Base-by-base conservation (phyloP, 2,888 invertebrate species). In the Hypercompe scribonia region DNA sequence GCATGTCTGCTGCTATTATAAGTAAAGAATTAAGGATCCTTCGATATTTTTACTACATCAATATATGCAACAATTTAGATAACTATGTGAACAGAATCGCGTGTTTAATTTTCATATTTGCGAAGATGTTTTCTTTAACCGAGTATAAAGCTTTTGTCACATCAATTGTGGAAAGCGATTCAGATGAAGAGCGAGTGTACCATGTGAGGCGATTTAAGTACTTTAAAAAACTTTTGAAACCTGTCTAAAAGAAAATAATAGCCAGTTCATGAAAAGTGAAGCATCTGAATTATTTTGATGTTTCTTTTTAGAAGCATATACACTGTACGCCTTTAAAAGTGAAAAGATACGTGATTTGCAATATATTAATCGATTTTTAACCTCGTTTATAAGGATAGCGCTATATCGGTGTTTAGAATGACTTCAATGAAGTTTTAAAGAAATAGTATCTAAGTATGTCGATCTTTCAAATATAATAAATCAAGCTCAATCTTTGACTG, bases 71-170 rank as follows among this genome's bases (percentile, higher is more conserved):
- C 75, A 73, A 82, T 86, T 85, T 87, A 34, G 78, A 31, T 15
- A 28, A 61, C 5, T 77, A 86, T 61, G 58, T 58, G 58, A 58
- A n/a, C 28, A 28, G 75, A 74, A 88, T 91, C 86, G 91, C 91
- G 90, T 91, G 83, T 81, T 78, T 83, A 85, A 87, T 86, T 79
- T 84, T 83, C 79, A 75, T 77, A 79, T 83, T 79, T 76, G 75
- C 82, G 4, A 50, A 84, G 76, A 71, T 75, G 76, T 76, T 81
- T 83, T 86, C 85, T 87, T 88, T 86, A 87, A 89, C 89, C 81
- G 70, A 76, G 73, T 75, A 79, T 85, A 86, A 83, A 83, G 80
- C 84, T 83, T 84, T n/a, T 64, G 74, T 65, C 50, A 13, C 15
- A 65, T 31, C 42, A 64, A 3, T 5, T 10, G 68, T 65, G 58